phyloP scores from a whole-genome alignment of 2,797 vertebrate species.

The Melanotaenia nigrans region DNA sequence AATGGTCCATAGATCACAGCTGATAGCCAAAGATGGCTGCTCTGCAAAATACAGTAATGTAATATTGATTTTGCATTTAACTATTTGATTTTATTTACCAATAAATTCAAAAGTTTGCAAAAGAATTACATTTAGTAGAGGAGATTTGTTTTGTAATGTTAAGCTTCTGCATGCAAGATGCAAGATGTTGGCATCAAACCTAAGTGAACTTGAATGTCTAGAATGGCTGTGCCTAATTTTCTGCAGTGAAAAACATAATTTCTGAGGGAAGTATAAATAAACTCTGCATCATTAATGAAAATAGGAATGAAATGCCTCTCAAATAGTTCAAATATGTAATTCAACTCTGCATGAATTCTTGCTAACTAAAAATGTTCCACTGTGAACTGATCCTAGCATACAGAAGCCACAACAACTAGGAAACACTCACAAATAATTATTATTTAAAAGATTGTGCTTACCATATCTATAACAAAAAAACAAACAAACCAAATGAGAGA shows the following conservation, averaged over 20 bases:
- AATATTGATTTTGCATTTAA: conserved; percentile 16
- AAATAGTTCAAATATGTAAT: background rate
- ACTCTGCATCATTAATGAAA: background rate
- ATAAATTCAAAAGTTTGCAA: conserved; percentile 9
- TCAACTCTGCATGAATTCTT: background rate
- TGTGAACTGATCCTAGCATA: background rate
- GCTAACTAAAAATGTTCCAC: background rate
- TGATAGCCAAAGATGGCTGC: conserved; percentile 22
- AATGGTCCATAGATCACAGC: conserved; percentile 10
- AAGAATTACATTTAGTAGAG: background rate
- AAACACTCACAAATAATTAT: background rate
- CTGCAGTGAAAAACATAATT: background rate
- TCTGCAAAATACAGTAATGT: conserved; percentile 33
- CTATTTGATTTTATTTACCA: conserved; percentile 19
- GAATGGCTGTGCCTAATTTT: background rate
- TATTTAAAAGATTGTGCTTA: background rate
- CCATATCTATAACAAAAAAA: background rate
- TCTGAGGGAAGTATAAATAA: background rate
- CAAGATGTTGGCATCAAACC: conserved; percentile 3
- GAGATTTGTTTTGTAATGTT: rapidly evolving
- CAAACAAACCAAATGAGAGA: background rate
- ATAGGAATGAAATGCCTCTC: background rate
- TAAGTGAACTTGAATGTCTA: background rate
- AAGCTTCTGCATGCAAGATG: background rate
- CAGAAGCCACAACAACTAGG: background rate